Evolutionary conservation across 2,113 vertebrate species (phyloP).

Genomic region (Coregonus clupeaformis): DNA sequence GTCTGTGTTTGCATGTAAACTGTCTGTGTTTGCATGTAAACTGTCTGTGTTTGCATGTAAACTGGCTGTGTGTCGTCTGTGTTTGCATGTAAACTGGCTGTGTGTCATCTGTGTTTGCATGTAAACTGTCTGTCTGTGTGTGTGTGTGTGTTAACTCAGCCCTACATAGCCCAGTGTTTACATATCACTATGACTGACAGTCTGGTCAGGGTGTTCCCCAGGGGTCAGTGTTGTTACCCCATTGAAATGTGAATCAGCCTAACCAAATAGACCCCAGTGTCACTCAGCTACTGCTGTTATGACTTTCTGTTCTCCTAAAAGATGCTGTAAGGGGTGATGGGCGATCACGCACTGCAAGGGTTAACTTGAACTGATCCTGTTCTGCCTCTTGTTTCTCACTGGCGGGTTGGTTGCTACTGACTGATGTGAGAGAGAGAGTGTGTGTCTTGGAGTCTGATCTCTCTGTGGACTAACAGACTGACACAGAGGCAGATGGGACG

Average conservation of each 20-base stretch:
- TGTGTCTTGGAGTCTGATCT: no score
- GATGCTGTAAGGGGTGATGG: neutral
- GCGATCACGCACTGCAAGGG: neutral
- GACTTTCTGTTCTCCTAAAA: neutral
- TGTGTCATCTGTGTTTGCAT: no score
- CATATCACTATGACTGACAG: slow-evolving; percentile 36
- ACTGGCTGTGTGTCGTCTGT: no score
- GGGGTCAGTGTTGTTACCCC: neutral
- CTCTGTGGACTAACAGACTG: neutral
- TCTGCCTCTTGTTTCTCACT: neutral
- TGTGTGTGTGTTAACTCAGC: neutral
- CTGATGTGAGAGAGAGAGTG: no score
- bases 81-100: no score
- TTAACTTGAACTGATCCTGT: neutral
- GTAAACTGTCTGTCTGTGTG: no score
- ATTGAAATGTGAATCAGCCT: neutral
- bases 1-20: no score
- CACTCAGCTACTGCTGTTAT: neutral
- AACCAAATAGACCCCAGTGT: slow-evolving; percentile 2
- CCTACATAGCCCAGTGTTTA: slow-evolving; percentile 21
- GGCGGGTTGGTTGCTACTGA: neutral
- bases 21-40: no score
- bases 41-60: no score
- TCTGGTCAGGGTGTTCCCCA: slow-evolving; percentile 6
- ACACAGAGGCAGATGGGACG: neutral